These are phyloP conservation scores for Paradoxurus hermaphroditus DNA, from an alignment of 2,113 vertebrate genomes.

Conservation along the genomic window DNA sequence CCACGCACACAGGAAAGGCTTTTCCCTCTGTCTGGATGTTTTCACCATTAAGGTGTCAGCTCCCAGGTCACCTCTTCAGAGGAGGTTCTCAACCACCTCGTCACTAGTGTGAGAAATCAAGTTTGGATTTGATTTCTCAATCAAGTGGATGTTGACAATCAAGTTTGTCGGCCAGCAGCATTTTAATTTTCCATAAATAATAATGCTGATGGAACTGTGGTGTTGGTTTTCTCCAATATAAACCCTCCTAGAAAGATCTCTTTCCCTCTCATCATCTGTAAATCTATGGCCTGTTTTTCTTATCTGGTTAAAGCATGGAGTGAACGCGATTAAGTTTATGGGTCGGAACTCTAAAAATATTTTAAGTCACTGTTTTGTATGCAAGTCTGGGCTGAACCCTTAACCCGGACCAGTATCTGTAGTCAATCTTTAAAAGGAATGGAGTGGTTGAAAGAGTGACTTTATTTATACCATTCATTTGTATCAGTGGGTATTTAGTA, in stretches of 20 bases:
- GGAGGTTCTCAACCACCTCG: neutral
- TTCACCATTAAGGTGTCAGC: neutral
- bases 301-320: neutral
- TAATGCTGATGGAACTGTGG: neutral
- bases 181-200: neutral
- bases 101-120: neutral
- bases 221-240: neutral
- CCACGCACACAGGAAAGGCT: neutral
- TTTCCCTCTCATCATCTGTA: neutral
- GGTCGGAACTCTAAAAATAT: neutral
- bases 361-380: neutral
- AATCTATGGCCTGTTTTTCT: neutral
- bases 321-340: neutral
- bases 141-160: neutral
- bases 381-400: neutral
- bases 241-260: neutral
- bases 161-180: neutral
- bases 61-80: neutral
- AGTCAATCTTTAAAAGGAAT: neutral
- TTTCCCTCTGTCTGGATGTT: neutral
- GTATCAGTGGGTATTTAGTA: neutral
- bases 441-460: neutral
- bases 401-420: neutral
- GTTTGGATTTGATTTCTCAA: no score
- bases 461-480: neutral